Conservation (phyloP, 2,888 invertebrate genomes). For the Desoria tigrina region DNA sequence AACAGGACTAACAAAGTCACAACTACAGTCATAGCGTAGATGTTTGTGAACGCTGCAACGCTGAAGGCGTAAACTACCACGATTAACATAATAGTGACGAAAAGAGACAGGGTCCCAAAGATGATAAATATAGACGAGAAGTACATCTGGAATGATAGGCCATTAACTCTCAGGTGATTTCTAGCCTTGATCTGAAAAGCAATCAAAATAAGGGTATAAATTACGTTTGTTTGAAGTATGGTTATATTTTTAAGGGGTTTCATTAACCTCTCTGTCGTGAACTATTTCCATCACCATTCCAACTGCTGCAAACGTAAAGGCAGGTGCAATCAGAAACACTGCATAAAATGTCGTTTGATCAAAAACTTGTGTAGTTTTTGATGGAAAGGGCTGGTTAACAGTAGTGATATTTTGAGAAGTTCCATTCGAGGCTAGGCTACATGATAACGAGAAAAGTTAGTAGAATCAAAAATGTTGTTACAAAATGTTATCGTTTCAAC, state of each 20-base stretch:
- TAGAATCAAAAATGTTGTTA: too few relatives aligned
- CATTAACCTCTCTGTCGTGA: slow-evolving; percentile 75
- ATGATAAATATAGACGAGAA: slow-evolving; percentile 75
- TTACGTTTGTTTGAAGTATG: slow-evolving; percentile 8
- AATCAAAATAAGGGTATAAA: slow-evolving; percentile 15
- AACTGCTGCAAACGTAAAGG: slow-evolving; percentile 74
- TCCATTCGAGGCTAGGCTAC: too few relatives aligned
- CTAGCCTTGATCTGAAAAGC: slow-evolving; percentile 72
- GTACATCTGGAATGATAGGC: slow-evolving; percentile 73
- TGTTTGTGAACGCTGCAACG: slow-evolving; percentile 68
- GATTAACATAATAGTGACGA: slow-evolving; percentile 68
- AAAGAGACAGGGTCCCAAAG: slow-evolving; percentile 68
- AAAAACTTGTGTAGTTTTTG: slow-evolving; percentile 23
- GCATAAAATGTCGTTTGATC: slow-evolving; percentile 71
- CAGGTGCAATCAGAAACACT: slow-evolving; percentile 77
- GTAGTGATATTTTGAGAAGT: slow-evolving; percentile 1
- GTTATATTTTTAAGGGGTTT: too few relatives aligned
- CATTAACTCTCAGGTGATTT: slow-evolving; percentile 79
- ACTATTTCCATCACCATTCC: slow-evolving; percentile 78
- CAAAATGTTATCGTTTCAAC: too few relatives aligned
- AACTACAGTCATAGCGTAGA: slow-evolving; percentile 69
- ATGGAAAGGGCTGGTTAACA: slow-evolving; percentile 20
- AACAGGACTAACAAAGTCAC: slow-evolving; percentile 69
- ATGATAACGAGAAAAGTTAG: too few relatives aligned
- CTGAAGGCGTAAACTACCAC: slow-evolving; percentile 68